A percentile compares a stretch with the other conserved stretches of the same genome.
phyloP scores from a whole-genome alignment of 2,797 vertebrate genomes.

The Florisuga fusca region DNA sequence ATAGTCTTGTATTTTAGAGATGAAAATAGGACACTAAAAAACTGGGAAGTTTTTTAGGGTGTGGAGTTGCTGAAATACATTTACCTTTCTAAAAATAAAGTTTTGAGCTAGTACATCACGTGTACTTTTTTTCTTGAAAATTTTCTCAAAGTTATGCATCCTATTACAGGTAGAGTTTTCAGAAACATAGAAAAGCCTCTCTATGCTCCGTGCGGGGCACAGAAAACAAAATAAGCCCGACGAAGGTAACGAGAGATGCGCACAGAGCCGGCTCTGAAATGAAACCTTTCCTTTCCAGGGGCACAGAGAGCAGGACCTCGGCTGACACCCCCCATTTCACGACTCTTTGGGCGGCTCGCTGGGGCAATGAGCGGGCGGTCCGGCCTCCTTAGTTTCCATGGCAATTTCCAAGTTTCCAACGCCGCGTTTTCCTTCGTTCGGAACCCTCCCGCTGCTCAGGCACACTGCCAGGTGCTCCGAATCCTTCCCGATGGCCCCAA shows the following conservation, averaged over 20 bases:
- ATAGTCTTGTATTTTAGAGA: neutral
- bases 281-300: neutral
- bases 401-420: too few relatives aligned
- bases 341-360: too few relatives aligned
- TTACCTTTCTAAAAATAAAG: neutral
- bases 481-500: too few relatives aligned
- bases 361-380: too few relatives aligned
- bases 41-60: neutral
- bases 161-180: neutral
- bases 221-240: rapidly evolving
- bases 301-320: rapidly evolving
- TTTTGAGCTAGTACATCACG: neutral
- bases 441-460: too few relatives aligned
- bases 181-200: rapidly evolving
- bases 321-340: neutral
- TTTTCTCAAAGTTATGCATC: too few relatives aligned
- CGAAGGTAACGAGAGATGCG: rapidly evolving
- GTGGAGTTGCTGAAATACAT: neutral
- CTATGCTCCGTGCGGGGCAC: rapidly evolving
- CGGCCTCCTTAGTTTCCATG: too few relatives aligned
- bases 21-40: neutral
- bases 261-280: rapidly evolving
- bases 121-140: neutral
- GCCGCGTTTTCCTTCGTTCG: too few relatives aligned
- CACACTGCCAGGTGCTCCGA: neutral